Evolutionary conservation across 2,888 invertebrate genomes (phyloP).

Genomic region (Napeogenes inachia): DNA sequence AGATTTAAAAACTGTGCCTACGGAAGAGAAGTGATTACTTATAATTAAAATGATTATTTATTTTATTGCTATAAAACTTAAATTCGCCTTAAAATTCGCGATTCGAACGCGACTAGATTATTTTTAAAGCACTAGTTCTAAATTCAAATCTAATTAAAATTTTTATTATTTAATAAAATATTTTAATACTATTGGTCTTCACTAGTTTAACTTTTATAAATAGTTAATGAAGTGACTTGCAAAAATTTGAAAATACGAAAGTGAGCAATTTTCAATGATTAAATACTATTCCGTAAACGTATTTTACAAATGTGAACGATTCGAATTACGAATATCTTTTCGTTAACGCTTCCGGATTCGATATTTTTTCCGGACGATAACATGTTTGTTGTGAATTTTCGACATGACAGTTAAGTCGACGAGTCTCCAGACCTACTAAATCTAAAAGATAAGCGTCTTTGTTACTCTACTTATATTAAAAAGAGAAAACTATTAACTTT

Average conservation of each 20-base stretch:
- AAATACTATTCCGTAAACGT: constrained; percentile 27
- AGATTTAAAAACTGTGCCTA: constrained; percentile 29
- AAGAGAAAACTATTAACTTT: constrained; percentile 6
- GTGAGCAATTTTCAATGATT: constrained; percentile 59
- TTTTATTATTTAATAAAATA: constrained; percentile 53
- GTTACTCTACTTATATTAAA: constrained; percentile 4
- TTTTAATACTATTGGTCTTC: constrained; percentile 72
- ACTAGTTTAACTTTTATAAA: constrained; percentile 51
- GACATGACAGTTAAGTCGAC: too few relatives aligned
- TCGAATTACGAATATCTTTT: background rate
- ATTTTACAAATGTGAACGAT: constrained; percentile 21
- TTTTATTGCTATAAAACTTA: constrained; percentile 58
- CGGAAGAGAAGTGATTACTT: constrained; percentile 39
- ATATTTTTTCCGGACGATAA: too few relatives aligned
- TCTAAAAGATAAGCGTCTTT: constrained; percentile 5
- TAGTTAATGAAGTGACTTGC: constrained; percentile 58
- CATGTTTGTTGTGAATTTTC: too few relatives aligned
- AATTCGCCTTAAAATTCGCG: constrained; percentile 38
- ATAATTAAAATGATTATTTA: constrained; percentile 39
- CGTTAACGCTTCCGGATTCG: too few relatives aligned
- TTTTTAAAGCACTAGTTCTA: constrained; percentile 54
- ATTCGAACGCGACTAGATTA: constrained; percentile 50
- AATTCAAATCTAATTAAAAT: constrained; percentile 37
- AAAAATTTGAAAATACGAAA: constrained; percentile 48
- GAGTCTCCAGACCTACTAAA: constrained; percentile 4